phyloP scores from a whole-genome alignment of 37 sponge, comb jelly and placozoan species.

The Ephydatia muelleri region DNA sequence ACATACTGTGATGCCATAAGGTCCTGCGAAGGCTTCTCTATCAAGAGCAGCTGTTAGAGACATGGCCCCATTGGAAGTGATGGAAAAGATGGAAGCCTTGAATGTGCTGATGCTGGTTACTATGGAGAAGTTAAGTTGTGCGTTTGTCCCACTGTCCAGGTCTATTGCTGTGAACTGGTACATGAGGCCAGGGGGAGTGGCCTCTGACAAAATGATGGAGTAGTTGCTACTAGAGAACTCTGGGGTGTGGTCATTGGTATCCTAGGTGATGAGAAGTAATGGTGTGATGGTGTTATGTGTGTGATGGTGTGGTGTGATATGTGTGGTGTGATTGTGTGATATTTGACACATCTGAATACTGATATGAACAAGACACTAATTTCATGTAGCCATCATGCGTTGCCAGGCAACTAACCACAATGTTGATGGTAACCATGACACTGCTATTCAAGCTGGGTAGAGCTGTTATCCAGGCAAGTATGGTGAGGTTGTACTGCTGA shows the following conservation, averaged over 20 bases:
- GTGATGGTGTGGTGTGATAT: neutral
- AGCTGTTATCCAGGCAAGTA: constrained; percentile 27
- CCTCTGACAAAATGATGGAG: constrained; percentile 26
- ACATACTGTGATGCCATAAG: constrained; percentile 40
- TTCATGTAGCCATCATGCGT: too few species aligned
- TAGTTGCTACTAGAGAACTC: constrained; percentile 18
- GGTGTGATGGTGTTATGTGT: neutral
- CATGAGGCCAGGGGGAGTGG: neutral
- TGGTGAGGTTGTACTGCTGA: constrained; percentile 8
- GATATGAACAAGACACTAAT: too few species aligned
- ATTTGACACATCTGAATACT: neutral
- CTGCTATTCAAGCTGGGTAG: neutral
- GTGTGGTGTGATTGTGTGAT: neutral
- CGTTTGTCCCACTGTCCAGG: constrained; percentile 20
- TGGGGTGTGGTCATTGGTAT: constrained; percentile 44
- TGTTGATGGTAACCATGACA: constrained; percentile 14
- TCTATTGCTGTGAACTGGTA: constrained; percentile 26
- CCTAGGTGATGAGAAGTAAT: constrained; percentile 11
- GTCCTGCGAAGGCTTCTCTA: constrained; percentile 19
- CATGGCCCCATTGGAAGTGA: constrained; percentile 3
- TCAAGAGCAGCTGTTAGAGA: constrained; percentile 30
- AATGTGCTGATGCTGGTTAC: neutral
- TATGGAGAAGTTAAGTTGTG: constrained; percentile 17
- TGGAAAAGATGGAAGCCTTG: neutral
- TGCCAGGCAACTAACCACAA: constrained; percentile 43